phyloP scores from a whole-genome alignment of 1,140 invertebrate genomes.

The Drosophila rhopaloa region DNA sequence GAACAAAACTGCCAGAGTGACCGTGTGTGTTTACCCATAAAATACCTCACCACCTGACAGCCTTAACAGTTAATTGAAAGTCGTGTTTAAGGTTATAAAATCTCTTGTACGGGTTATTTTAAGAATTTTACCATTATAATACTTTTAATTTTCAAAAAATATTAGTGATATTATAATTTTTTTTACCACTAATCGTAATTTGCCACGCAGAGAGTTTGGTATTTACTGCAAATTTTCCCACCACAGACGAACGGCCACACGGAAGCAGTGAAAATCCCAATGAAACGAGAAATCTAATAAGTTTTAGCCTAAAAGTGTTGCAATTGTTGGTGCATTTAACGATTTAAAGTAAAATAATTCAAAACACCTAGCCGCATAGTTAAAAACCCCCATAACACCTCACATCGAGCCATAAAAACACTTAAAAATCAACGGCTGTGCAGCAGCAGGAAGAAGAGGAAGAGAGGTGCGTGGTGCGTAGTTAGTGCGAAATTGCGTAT shows the following conservation, averaged over 20 bases:
- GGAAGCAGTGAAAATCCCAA: slow-evolving; percentile 53
- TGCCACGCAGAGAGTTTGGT: slow-evolving; percentile 25
- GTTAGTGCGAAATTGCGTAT: slow-evolving; percentile 76
- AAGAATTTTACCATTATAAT: background rate
- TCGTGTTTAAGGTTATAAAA: background rate
- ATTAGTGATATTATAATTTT: background rate
- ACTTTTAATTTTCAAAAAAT: too few species aligned
- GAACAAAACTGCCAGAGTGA: slow-evolving; percentile 32
- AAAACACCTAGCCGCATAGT: slow-evolving; percentile 7
- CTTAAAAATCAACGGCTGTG: slow-evolving; percentile 14
- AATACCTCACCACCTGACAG: slow-evolving; percentile 1
- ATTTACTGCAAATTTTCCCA: slow-evolving; percentile 17
- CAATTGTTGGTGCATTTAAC: slow-evolving; percentile 46
- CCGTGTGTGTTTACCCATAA: background rate
- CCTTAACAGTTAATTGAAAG: background rate
- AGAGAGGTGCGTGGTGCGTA: slow-evolving; percentile 55
- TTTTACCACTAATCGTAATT: too few species aligned
- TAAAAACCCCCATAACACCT: slow-evolving; percentile 7
- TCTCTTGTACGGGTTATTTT: too few species aligned
- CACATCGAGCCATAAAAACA: slow-evolving; percentile 19
- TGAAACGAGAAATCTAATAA: slow-evolving; percentile 47
- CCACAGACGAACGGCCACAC: slow-evolving; percentile 29
- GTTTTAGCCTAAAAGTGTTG: slow-evolving; percentile 36
- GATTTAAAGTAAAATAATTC: slow-evolving; percentile 15
- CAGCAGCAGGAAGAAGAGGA: slow-evolving; percentile 32